phyloP scores from a whole-genome alignment of 2,888 invertebrate species.

The Euproctis similis region DNA sequence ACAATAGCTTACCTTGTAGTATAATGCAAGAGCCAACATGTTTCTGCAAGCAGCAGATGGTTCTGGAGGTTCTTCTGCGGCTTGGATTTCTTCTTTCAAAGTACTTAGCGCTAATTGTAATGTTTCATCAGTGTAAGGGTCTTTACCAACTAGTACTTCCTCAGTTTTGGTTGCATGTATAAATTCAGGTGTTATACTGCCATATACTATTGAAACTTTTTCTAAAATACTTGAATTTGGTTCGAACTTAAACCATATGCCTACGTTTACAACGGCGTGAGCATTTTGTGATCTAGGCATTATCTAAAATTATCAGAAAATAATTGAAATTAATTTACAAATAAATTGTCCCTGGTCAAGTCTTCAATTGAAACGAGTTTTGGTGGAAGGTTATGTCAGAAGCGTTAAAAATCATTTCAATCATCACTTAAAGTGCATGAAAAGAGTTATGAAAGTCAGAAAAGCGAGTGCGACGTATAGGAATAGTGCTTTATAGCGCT shows the following conservation, averaged over 20 bases:
- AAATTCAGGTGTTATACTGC: slow-evolving; percentile 67
- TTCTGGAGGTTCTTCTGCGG: slow-evolving; percentile 58
- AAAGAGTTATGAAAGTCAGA: too few relatives aligned
- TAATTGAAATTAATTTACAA: too few relatives aligned
- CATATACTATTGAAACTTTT: slow-evolving; percentile 74
- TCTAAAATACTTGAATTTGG: slow-evolving; percentile 43
- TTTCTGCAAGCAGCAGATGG: slow-evolving; percentile 76
- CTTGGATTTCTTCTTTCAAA: slow-evolving; percentile 36
- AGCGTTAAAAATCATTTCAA: too few relatives aligned
- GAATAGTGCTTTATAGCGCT: too few relatives aligned
- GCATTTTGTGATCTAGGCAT: slow-evolving; percentile 84
- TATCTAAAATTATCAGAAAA: slow-evolving; percentile 76
- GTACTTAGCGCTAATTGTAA: slow-evolving; percentile 48
- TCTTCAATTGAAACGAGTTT: too few relatives aligned
- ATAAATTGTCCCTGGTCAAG: too few relatives aligned
- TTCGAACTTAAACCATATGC: slow-evolving; percentile 77
- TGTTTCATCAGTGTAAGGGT: slow-evolving; percentile 47
- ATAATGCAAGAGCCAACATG: slow-evolving; percentile 70
- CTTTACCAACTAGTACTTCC: slow-evolving; percentile 55
- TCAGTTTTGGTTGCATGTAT: slow-evolving; percentile 73
- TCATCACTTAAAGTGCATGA: too few relatives aligned
- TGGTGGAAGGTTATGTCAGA: too few relatives aligned
- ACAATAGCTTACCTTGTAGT: slow-evolving; percentile 76
- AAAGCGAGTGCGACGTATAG: too few relatives aligned
- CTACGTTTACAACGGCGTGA: slow-evolving; percentile 85